Percentiles rank a stretch among this genome's conserved stretches.
These are phyloP conservation scores for Lordiphosa mommai DNA, from an alignment of 1,140 invertebrate genomes.

Conservation along the genomic window DNA sequence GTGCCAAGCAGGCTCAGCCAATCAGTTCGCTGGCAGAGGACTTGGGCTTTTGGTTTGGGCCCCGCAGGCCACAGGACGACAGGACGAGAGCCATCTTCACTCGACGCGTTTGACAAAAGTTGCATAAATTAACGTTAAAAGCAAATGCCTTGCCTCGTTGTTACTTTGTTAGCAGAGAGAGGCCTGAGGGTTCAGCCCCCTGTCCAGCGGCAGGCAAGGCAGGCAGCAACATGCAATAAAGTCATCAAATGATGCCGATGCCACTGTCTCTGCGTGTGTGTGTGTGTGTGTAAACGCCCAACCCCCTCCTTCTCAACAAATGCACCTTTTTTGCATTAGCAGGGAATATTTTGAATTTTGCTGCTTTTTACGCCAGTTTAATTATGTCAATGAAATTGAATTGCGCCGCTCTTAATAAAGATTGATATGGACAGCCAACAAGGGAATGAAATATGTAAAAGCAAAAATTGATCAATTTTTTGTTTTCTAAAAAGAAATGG, in stretches of 20 bases:
- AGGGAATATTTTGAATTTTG: no score
- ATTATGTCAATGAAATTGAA: no score
- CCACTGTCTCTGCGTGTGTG: slow-evolving; percentile 8
- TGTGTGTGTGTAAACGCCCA: no score
- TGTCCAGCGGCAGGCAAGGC: slow-evolving; percentile 9
- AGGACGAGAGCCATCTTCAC: neutral
- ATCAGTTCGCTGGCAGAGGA: slow-evolving; percentile 42
- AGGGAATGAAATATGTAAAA: no score
- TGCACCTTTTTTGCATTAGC: no score
- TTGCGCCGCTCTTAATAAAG: no score
- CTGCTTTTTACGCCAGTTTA: no score
- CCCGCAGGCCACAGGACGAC: neutral
- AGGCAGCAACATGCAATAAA: slow-evolving; percentile 64
- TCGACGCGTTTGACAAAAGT: slow-evolving; percentile 64
- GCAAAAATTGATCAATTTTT: no score
- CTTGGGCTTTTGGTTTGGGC: slow-evolving; percentile 10
- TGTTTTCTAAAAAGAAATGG: no score
- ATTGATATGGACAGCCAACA: no score
- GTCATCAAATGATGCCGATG: slow-evolving; percentile 59
- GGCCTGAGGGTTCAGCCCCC: neutral
- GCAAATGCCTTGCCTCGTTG: slow-evolving; percentile 48
- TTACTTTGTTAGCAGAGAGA: slow-evolving; percentile 69
- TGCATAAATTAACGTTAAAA: slow-evolving; percentile 77
- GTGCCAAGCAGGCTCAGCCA: slow-evolving; percentile 16
- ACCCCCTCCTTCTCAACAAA: no score